Evolutionary conservation across 2,797 vertebrate genomes (phyloP).

Genomic region (Arrhamphus sclerolepis): DNA sequence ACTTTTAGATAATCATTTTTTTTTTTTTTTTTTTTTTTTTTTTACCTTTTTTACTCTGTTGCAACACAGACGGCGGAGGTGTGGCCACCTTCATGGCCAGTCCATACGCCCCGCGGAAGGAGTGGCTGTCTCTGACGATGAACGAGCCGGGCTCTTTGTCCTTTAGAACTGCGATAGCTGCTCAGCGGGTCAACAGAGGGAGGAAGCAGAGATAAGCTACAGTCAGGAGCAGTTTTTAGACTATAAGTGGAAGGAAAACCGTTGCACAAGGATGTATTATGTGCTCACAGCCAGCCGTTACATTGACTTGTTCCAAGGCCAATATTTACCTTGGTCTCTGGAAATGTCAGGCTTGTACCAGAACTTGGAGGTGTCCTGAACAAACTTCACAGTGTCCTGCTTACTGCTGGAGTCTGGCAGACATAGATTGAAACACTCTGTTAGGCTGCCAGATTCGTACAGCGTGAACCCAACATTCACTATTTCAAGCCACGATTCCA

Average conservation of each 20-base stretch:
- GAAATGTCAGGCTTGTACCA: conserved; percentile 99
- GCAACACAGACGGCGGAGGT: conserved; percentile 89
- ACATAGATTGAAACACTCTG: conserved; percentile 30
- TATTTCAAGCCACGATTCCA: too few species aligned
- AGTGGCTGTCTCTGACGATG: conserved; percentile 95
- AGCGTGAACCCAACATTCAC: too few species aligned
- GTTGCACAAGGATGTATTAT: conserved; percentile 37
- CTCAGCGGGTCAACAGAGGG: conserved; percentile 25
- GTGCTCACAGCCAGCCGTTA: conserved; percentile 9
- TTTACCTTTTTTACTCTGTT: conserved; percentile 92
- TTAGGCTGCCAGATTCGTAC: too few species aligned
- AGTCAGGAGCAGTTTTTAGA: conserved; percentile 27
- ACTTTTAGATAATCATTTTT: too few species aligned
- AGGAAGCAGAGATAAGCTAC: conserved; percentile 36
- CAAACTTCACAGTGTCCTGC: conserved; percentile 93
- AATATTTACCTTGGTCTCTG: conserved; percentile 92
- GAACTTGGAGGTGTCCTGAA: conserved; percentile 97
- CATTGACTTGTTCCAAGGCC: conserved; percentile 33
- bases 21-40: too few species aligned
- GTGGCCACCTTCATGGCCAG: conserved; percentile 96
- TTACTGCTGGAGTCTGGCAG: conserved; percentile 81
- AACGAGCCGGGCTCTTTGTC: conserved; percentile 94
- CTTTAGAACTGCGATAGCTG: conserved; percentile 92
- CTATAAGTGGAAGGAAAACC: conserved; percentile 15
- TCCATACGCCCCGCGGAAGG: conserved; percentile 94